phyloP scores from a whole-genome alignment of 2,888 invertebrate species.

The Orthosia gracilis region DNA sequence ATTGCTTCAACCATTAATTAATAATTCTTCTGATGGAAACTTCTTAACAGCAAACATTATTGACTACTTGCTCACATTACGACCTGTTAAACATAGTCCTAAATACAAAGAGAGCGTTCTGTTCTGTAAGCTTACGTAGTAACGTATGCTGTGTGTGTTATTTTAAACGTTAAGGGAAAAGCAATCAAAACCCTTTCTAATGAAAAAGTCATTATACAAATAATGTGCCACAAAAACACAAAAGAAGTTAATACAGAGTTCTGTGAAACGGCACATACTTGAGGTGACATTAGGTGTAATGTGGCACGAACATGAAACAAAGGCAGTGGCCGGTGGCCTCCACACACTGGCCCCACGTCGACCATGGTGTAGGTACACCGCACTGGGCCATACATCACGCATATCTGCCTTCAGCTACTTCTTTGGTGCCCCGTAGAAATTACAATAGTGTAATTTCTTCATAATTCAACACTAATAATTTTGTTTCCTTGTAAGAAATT shows the following conservation, averaged over 20 bases:
- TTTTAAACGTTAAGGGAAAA: slow-evolving; percentile 35
- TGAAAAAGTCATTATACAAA: slow-evolving; percentile 52
- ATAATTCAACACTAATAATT: slow-evolving; percentile 24
- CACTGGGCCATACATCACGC: slow-evolving; percentile 24
- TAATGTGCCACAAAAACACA: slow-evolving; percentile 48
- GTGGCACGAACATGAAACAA: slow-evolving; percentile 58
- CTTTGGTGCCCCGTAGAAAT: slow-evolving; percentile 26
- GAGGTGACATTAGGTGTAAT: slow-evolving; percentile 53
- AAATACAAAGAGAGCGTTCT: background rate
- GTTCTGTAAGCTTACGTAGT: background rate
- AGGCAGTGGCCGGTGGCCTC: slow-evolving; percentile 54
- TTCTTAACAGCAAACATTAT: background rate
- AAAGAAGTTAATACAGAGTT: slow-evolving; percentile 50
- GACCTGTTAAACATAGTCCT: background rate
- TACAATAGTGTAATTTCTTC: slow-evolving; percentile 27
- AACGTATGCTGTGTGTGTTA: slow-evolving; percentile 9
- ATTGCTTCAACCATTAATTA: slow-evolving; percentile 9
- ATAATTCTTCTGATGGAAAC: slow-evolving; percentile 3
- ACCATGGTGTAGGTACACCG: background rate
- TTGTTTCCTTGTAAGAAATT: slow-evolving; percentile 18
- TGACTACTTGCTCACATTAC: background rate
- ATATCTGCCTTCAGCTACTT: slow-evolving; percentile 44
- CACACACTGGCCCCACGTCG: slow-evolving; percentile 18
- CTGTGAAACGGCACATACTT: slow-evolving; percentile 38
- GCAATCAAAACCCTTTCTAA: slow-evolving; percentile 49